A percentile compares a stretch with the other conserved stretches of the same genome.
Evolutionary conservation across 1,140 invertebrate species (phyloP).

Genomic region (Bursaphelenchus mucronatus): DNA sequence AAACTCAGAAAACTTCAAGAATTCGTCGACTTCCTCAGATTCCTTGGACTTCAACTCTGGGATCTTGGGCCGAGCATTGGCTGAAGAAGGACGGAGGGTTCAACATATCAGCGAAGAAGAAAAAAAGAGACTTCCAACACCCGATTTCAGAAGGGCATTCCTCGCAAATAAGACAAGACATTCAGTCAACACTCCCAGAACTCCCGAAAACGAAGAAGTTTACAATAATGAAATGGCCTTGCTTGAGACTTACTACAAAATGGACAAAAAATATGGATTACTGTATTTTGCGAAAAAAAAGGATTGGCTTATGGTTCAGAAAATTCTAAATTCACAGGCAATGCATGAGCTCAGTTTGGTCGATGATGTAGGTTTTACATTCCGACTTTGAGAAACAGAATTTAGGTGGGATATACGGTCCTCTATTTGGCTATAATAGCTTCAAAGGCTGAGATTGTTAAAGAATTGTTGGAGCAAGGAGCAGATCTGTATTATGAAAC

Average conservation of each 20-base stretch:
- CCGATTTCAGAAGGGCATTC: slow-evolving; percentile 1
- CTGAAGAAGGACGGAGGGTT: slow-evolving; percentile 8
- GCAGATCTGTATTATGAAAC: slow-evolving; percentile 50
- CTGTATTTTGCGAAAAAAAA: slow-evolving; percentile 49
- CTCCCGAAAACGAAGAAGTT: background rate
- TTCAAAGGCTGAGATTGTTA: slow-evolving; percentile 37
- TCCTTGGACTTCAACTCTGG: slow-evolving; percentile 9
- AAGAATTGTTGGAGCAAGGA: slow-evolving; percentile 46
- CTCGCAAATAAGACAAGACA: background rate
- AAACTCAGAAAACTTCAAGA: background rate
- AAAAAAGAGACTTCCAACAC: slow-evolving; percentile 7
- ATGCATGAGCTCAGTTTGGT: slow-evolving; percentile 36
- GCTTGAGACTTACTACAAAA: background rate
- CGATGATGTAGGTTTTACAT: slow-evolving; percentile 37
- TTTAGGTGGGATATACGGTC: slow-evolving; percentile 51
- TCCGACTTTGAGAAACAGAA: slow-evolving; percentile 17
- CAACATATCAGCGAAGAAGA: too few species aligned
- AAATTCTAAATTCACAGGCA: slow-evolving; percentile 28
- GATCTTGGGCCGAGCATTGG: slow-evolving; percentile 14
- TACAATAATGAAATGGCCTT: background rate
- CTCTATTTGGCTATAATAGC: slow-evolving; percentile 54
- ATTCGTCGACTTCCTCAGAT: background rate
- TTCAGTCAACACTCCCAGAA: slow-evolving; percentile 1
- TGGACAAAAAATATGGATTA: slow-evolving; percentile 28
- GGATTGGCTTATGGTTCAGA: slow-evolving; percentile 47